phyloP scores from a whole-genome alignment of 2,888 invertebrate species.

The Sinohyriopsis cumingii region DNA sequence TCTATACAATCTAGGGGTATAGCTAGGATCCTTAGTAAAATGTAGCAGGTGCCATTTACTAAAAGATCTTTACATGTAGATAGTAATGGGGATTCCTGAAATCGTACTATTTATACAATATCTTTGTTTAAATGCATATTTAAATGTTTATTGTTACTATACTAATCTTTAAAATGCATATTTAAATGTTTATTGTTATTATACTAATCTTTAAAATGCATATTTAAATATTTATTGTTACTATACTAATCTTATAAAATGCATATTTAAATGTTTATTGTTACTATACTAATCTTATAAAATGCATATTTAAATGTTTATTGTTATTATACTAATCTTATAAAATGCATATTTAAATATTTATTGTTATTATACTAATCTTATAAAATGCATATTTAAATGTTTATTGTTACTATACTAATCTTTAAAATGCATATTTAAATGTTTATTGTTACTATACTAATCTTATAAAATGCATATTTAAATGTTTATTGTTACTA shows the following conservation, averaged over 20 bases:
- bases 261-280: background rate
- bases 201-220: background rate
- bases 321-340: background rate
- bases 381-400: background rate
- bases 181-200: background rate
- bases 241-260: background rate
- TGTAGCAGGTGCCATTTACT: no score
- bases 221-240: background rate
- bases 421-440: conserved; percentile 1
- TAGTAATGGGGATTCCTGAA: no score
- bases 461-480: conserved; percentile 1
- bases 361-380: background rate
- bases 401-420: background rate
- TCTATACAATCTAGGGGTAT: no score
- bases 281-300: conserved; percentile 1
- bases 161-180: background rate
- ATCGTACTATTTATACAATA: background rate
- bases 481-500: background rate
- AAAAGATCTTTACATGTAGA: no score
- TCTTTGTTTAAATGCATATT: background rate
- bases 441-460: background rate
- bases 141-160: background rate
- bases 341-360: background rate
- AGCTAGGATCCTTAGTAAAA: no score
- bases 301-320: background rate